Evolutionary conservation across 1,140 invertebrate genomes (phyloP).

Genomic region (Drepana arcuata): DNA sequence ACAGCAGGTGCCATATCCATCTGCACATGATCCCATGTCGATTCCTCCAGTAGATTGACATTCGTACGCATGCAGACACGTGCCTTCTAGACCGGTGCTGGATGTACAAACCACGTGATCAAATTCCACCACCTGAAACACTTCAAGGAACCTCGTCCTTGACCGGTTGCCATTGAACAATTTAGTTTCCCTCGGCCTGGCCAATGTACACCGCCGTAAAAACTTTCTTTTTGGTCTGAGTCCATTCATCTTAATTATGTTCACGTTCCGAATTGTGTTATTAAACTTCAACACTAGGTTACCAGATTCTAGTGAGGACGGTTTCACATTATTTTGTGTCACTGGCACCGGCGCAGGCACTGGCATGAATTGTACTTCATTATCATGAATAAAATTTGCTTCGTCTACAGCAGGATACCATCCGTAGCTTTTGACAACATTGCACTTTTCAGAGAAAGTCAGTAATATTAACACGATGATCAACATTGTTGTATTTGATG

Average conservation of each 20-base stretch:
- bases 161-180: slow-evolving; percentile 8
- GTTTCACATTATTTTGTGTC: too few relatives aligned
- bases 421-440: slow-evolving; percentile 8
- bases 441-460: too few relatives aligned
- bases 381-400: slow-evolving; percentile 2
- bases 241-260: slow-evolving; percentile 3
- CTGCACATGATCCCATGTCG: slow-evolving; percentile 78
- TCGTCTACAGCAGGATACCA: slow-evolving; percentile 14
- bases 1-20: slow-evolving; percentile 83
- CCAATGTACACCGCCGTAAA: slow-evolving; percentile 13
- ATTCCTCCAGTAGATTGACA: slow-evolving; percentile 76
- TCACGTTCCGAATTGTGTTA: slow-evolving; percentile 3
- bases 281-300: too few relatives aligned
- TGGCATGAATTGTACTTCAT: slow-evolving; percentile 3
- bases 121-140: slow-evolving; percentile 83
- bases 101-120: slow-evolving; percentile 75
- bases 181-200: slow-evolving; percentile 10
- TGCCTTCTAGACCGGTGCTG: slow-evolving; percentile 73
- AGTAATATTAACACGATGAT: too few relatives aligned
- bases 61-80: slow-evolving; percentile 78
- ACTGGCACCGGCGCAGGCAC: too few relatives aligned
- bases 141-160: slow-evolving; percentile 69
- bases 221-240: slow-evolving; percentile 18
- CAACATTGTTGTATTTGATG: too few relatives aligned
- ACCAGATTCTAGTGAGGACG: too few relatives aligned